These are phyloP conservation scores for Drosophila melanosoma DNA, from an alignment of 2,888 invertebrate species.

Conservation along the genomic window DNA sequence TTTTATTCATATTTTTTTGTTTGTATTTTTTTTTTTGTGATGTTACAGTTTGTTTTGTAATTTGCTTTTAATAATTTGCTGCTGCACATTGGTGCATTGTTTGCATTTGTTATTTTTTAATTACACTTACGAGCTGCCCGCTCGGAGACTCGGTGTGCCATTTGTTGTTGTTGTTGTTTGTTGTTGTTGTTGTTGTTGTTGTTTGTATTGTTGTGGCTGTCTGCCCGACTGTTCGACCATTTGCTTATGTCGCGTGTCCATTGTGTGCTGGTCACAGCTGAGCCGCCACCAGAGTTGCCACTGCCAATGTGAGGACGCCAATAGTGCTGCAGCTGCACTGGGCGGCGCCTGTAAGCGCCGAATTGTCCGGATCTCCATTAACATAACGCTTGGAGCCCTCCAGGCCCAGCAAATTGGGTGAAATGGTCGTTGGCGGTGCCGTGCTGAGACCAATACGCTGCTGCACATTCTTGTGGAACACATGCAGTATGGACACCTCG, in stretches of 20 bases:
- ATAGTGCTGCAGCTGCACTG: slow-evolving; percentile 64
- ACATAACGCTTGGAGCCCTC: slow-evolving; percentile 83
- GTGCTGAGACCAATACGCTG: slow-evolving; percentile 83
- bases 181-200: slow-evolving; percentile 19
- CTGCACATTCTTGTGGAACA: slow-evolving; percentile 85
- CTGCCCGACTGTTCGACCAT: slow-evolving; percentile 29
- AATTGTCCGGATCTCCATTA: slow-evolving; percentile 85
- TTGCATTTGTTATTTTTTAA: slow-evolving; percentile 71
- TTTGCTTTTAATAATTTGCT: slow-evolving; percentile 45
- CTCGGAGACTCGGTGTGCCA: slow-evolving; percentile 12
- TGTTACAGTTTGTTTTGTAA: slow-evolving; percentile 38
- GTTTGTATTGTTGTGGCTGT: slow-evolving; percentile 30
- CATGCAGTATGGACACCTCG: slow-evolving; percentile 84
- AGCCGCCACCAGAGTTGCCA: slow-evolving; percentile 56
- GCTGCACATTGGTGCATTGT: slow-evolving; percentile 50
- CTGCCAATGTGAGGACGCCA: slow-evolving; percentile 58
- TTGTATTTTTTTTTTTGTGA: slow-evolving; percentile 20
- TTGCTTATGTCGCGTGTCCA: slow-evolving; percentile 45
- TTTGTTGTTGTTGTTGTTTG: slow-evolving; percentile 16
- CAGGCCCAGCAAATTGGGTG: slow-evolving; percentile 84
- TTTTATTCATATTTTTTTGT: slow-evolving; percentile 25
- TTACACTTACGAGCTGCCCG: slow-evolving; percentile 58
- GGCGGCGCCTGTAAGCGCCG: slow-evolving; percentile 83
- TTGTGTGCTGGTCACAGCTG: slow-evolving; percentile 79
- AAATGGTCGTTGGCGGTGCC: slow-evolving; percentile 83